Evolutionary conservation across 2,797 vertebrate genomes (phyloP).

Genomic region (Adrianichthys oophorus): DNA sequence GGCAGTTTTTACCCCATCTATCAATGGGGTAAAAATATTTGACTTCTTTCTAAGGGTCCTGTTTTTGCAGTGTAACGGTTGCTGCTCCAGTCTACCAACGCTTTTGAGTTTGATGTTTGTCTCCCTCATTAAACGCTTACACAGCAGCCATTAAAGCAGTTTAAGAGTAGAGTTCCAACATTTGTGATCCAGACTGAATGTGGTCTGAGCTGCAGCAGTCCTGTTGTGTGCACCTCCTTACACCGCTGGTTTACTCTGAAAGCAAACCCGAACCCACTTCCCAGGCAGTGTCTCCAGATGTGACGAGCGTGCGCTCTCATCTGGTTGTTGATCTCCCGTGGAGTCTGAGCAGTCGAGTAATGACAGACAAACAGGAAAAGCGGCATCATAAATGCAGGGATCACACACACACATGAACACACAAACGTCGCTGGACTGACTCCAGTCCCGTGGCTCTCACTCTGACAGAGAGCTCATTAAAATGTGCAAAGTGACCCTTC

Average conservation of each 20-base stretch:
- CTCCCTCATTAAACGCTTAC: no score
- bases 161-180: no score
- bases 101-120: no score
- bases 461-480: constrained; percentile 73
- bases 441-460: constrained; percentile 50
- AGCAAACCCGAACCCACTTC: neutral
- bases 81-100: no score
- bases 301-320: constrained; percentile 39
- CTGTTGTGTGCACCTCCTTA: no score
- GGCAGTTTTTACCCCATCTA: no score
- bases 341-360: constrained; percentile 46
- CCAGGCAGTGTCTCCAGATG: constrained; percentile 57
- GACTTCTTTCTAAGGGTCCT: no score
- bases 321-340: constrained; percentile 51
- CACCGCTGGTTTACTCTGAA: neutral
- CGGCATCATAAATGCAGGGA: constrained; percentile 57
- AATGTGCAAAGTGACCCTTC: constrained; percentile 68
- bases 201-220: no score
- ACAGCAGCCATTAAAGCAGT: no score
- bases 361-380: constrained; percentile 67
- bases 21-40: no score
- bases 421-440: constrained; percentile 43
- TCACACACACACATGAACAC: constrained; percentile 50
- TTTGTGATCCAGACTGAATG: no score
- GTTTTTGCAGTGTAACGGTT: no score